Conservation (phyloP, 2,888 invertebrate genomes). For the Lasioglossum malachurum region DNA sequence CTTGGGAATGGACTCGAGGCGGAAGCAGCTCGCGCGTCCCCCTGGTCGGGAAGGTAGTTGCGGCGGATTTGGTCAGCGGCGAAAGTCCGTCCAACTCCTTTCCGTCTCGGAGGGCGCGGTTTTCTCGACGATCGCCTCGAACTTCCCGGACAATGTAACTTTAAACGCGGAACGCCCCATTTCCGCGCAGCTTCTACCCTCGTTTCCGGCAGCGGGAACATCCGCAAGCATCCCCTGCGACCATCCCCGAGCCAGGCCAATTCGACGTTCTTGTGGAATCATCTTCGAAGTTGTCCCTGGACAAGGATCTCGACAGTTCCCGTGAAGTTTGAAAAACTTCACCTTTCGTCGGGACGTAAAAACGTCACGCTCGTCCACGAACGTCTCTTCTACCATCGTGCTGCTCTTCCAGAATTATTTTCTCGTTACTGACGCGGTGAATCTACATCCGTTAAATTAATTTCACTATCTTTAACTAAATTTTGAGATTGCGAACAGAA, state of each 20-base stretch:
- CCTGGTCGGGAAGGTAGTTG: slow-evolving; percentile 88
- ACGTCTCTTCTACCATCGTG: not conserved
- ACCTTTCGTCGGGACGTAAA: not conserved
- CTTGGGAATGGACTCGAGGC: slow-evolving; percentile 15
- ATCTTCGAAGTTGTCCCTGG: slow-evolving; percentile 10
- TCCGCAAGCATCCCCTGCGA: not conserved
- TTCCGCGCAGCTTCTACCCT: not conserved
- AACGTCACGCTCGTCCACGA: not conserved
- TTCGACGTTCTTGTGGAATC: not conserved
- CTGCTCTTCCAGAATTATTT: not conserved
- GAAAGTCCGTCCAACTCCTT: slow-evolving; percentile 88
- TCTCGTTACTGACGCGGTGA: no score
- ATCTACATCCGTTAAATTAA: no score
- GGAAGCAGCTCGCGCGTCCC: slow-evolving; percentile 48
- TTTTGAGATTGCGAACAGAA: not conserved
- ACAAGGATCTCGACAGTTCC: not conserved
- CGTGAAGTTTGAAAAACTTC: not conserved
- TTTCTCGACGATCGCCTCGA: slow-evolving; percentile 60
- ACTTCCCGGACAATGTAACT: slow-evolving; percentile 44
- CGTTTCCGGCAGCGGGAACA: not conserved
- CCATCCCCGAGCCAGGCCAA: not conserved
- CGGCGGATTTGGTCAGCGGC: slow-evolving; percentile 86
- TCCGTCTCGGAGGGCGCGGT: slow-evolving; percentile 84
- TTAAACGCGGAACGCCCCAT: slow-evolving; percentile 19
- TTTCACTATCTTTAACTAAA: not conserved